Evolutionary conservation across 2,888 invertebrate genomes (phyloP).

Genomic region (Cantharis rufa): DNA sequence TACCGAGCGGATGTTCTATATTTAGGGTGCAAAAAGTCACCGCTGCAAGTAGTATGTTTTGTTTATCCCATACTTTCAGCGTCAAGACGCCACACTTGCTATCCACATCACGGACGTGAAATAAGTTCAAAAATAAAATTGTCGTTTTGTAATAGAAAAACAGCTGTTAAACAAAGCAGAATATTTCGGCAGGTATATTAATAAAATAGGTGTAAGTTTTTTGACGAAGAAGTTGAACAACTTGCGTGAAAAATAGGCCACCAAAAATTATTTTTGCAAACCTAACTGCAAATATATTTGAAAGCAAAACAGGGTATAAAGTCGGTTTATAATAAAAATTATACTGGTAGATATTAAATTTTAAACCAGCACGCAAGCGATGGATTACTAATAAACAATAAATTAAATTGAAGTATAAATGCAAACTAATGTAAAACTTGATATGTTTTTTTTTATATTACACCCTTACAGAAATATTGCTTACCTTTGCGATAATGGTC

Average conservation of each 20-base stretch:
- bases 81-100: background rate
- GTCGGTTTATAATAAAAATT: background rate
- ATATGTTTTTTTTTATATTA: too few species aligned
- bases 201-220: background rate
- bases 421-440: too few species aligned
- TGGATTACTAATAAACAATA: background rate
- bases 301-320: background rate
- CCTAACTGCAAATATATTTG: background rate
- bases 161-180: background rate
- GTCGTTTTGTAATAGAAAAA: background rate
- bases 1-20: conserved; percentile 37
- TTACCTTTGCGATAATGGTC: conserved; percentile 68
- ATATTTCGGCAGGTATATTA: background rate
- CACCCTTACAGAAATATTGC: conserved; percentile 34
- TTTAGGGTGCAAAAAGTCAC: conserved; percentile 42
- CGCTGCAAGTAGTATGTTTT: conserved; percentile 30
- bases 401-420: too few species aligned
- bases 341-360: background rate
- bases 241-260: background rate
- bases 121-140: background rate
- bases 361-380: background rate
- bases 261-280: background rate
- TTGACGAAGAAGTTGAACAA: background rate
- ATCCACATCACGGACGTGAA: background rate
- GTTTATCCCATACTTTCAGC: conserved; percentile 4